Evolutionary conservation across 2,797 vertebrate species (phyloP).

Genomic region (Pogonophryne albipinna): DNA sequence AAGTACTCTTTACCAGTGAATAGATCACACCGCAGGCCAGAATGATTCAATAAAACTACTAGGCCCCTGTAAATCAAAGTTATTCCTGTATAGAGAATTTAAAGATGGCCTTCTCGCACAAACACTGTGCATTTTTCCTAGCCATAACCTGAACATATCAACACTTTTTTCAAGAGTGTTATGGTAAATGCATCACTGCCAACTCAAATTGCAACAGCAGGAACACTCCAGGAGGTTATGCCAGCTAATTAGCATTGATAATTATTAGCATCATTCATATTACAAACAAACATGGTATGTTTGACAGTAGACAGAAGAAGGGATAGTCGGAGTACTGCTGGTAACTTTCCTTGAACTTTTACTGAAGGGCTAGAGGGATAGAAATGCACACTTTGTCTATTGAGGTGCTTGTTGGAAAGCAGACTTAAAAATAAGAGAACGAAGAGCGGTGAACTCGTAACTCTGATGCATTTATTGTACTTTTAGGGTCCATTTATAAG

Average conservation of each 20-base stretch:
- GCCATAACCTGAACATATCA: neutral
- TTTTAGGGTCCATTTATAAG: neutral
- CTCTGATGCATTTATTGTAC: neutral
- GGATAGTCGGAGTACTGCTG: neutral
- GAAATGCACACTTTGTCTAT: neutral
- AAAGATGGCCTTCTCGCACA: neutral
- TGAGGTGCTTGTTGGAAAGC: neutral
- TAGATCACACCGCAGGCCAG: conserved; percentile 28
- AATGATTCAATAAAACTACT: conserved; percentile 50
- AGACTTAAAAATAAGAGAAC: neutral
- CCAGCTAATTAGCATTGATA: conserved; percentile 14
- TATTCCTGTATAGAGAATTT: conserved; percentile 4
- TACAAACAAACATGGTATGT: conserved; percentile 2
- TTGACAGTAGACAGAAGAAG: neutral
- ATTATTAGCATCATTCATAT: conserved; percentile 17
- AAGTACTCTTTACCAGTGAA: conserved; percentile 43
- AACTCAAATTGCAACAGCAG: conserved; percentile 16
- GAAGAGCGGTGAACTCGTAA: neutral
- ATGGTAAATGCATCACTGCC: conserved; percentile 24
- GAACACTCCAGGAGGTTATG: conserved; percentile 18
- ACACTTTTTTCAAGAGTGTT: neutral
- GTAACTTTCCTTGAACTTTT: neutral
- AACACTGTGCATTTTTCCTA: neutral
- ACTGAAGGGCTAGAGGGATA: neutral
- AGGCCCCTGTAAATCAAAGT: conserved; percentile 3